Conservation (phyloP, 2,113 vertebrate genomes). For the Xiphophorus couchianus region DNA sequence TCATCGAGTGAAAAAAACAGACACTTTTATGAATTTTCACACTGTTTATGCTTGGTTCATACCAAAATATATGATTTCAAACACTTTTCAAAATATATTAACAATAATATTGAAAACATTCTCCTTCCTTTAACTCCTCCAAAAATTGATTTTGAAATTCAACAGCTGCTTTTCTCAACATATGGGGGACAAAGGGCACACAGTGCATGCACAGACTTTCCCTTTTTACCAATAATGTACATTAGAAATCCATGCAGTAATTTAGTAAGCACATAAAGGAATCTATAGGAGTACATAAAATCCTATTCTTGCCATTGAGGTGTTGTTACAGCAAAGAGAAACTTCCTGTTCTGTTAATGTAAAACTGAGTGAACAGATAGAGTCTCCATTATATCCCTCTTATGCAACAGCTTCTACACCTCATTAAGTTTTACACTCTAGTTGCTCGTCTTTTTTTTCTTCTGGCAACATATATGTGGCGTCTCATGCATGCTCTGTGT, state of each 20-base stretch:
- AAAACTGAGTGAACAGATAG: slow-evolving; percentile 14
- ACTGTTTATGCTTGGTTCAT: too few relatives aligned
- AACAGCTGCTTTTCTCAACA: background rate
- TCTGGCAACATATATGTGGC: slow-evolving; percentile 14
- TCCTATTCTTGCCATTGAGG: background rate
- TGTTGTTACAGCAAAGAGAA: slow-evolving; percentile 1
- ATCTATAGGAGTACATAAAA: background rate
- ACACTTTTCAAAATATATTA: background rate
- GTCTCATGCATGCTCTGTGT: slow-evolving; percentile 39
- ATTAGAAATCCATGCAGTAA: background rate
- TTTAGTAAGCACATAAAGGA: background rate
- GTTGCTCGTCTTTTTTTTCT: slow-evolving; percentile 30
- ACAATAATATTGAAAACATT: background rate
- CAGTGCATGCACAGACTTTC: too few relatives aligned
- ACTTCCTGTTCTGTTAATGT: slow-evolving; percentile 2
- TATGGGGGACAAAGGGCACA: background rate
- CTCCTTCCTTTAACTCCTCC: background rate
- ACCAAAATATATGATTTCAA: background rate
- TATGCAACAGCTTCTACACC: slow-evolving; percentile 33
- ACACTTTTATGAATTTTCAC: too few relatives aligned
- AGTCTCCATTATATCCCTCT: slow-evolving; percentile 33
- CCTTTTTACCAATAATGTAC: background rate
- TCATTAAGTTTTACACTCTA: slow-evolving; percentile 51
- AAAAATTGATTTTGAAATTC: too few relatives aligned
- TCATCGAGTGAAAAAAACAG: too few relatives aligned